Percentiles rank a stretch among this genome's conserved stretches.
These are phyloP conservation scores for Coecobrya sp. DNA, from an alignment of 2,888 invertebrate species.

Conservation along the genomic window DNA sequence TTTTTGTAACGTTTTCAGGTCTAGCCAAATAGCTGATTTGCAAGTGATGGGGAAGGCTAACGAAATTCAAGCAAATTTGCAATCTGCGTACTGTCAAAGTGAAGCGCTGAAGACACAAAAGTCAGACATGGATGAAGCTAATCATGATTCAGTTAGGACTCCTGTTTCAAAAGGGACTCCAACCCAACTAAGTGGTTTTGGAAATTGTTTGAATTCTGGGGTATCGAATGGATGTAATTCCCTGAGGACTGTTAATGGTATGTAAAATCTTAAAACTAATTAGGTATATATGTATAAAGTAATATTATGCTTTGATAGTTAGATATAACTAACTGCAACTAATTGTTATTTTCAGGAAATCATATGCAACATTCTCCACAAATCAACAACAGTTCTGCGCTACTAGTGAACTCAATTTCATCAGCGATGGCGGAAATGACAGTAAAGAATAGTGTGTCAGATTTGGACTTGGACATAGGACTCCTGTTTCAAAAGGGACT, in stretches of 20 bases:
- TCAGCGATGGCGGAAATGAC: constrained; percentile 62
- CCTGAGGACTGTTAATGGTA: constrained; percentile 64
- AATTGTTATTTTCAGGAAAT: constrained; percentile 61
- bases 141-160: not conserved
- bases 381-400: constrained; percentile 20
- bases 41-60: constrained; percentile 79
- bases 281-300: no score
- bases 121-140: not conserved
- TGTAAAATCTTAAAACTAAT: no score
- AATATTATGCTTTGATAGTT: no score
- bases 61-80: constrained; percentile 74
- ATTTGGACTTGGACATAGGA: constrained; percentile 45
- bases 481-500: not conserved
- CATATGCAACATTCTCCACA: constrained; percentile 14
- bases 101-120: constrained; percentile 46
- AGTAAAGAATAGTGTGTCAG: constrained; percentile 42
- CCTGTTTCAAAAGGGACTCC: not conserved
- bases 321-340: no score
- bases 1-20: constrained; percentile 37
- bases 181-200: constrained; percentile 19
- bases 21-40: constrained; percentile 84
- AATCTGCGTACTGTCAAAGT: constrained; percentile 62
- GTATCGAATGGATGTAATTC: constrained; percentile 56
- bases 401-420: constrained; percentile 55
- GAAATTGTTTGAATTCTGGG: constrained; percentile 25